Percentiles rank a stretch among this genome's conserved stretches.
phyloP scores from a whole-genome alignment of 1,140 invertebrate species.

The Pogonomyrmex barbatus region DNA sequence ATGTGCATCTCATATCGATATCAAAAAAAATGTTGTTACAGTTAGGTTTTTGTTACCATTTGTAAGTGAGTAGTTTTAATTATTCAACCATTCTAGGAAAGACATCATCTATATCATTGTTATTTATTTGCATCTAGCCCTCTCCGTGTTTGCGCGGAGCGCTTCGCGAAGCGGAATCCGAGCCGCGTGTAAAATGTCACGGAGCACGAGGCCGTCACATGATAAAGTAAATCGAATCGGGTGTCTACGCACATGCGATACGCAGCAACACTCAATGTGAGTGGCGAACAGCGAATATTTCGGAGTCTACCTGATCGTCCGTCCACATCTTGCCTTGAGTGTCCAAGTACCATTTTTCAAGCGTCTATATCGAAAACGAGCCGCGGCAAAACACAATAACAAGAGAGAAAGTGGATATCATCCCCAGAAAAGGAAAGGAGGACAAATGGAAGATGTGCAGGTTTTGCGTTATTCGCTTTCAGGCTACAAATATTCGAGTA shows the following conservation, averaged over 20 bases:
- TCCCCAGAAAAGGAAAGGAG: background rate
- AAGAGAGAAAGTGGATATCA: slow-evolving; percentile 17
- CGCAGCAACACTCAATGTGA: slow-evolving; percentile 5
- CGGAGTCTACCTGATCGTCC: slow-evolving; percentile 29
- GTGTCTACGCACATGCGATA: slow-evolving; percentile 52
- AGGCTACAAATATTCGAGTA: background rate
- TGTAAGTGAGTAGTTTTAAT: background rate
- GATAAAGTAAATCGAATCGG: slow-evolving; percentile 54
- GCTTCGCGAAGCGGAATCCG: slow-evolving; percentile 9
- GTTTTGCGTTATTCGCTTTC: background rate
- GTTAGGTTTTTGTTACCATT: no score
- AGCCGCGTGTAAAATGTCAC: slow-evolving; percentile 2
- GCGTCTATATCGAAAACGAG: slow-evolving; percentile 29
- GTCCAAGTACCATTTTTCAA: slow-evolving; percentile 8
- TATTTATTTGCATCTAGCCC: slow-evolving; percentile 11
- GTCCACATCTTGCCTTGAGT: slow-evolving; percentile 17
- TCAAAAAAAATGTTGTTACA: background rate
- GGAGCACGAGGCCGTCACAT: slow-evolving; percentile 57
- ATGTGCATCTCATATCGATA: background rate
- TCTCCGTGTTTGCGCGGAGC: background rate
- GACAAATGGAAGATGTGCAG: background rate
- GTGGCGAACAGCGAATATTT: slow-evolving; percentile 34
- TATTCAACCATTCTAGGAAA: background rate
- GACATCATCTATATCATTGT: background rate
- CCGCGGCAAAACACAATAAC: slow-evolving; percentile 3